Evolutionary conservation across 2,888 invertebrate genomes (phyloP).

Genomic region (Panorpa germanica): DNA sequence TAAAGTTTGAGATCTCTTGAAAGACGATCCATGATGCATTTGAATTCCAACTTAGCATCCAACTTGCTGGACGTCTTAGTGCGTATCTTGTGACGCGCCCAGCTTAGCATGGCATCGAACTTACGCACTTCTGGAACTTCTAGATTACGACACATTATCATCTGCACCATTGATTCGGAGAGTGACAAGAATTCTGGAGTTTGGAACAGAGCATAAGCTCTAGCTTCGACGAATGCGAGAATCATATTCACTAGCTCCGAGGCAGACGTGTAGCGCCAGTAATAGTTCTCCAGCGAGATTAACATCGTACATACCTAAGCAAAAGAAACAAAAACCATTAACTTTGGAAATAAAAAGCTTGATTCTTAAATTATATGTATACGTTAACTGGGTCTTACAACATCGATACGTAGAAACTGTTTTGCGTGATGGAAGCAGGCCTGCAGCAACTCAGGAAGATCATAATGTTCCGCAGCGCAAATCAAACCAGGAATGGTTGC

Average conservation of each 20-base stretch:
- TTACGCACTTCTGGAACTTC: conserved; percentile 79
- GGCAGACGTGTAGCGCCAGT: conserved; percentile 88
- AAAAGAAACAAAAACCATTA: conserved; percentile 7
- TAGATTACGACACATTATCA: conserved; percentile 82
- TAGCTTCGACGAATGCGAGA: conserved; percentile 71
- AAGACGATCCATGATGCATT: conserved; percentile 82
- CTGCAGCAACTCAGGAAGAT: conserved; percentile 77
- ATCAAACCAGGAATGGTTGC: conserved; percentile 83
- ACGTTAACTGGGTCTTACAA: conserved; percentile 31
- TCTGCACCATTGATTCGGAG: conserved; percentile 88
- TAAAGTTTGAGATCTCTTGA: conserved; percentile 77
- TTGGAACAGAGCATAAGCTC: conserved; percentile 70
- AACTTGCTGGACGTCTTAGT: conserved; percentile 59
- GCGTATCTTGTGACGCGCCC: conserved; percentile 74
- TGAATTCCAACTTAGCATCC: conserved; percentile 76
- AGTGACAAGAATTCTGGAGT: conserved; percentile 68
- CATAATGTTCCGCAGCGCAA: conserved; percentile 88
- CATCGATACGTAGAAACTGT: conserved; percentile 80
- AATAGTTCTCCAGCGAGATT: conserved; percentile 81
- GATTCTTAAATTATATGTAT: background rate
- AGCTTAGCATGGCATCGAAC: conserved; percentile 82
- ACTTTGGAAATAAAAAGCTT: conserved; percentile 6
- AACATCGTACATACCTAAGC: conserved; percentile 81
- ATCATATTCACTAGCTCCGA: conserved; percentile 91
- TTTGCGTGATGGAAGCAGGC: conserved; percentile 93